Evolutionary conservation across 1,140 invertebrate species (phyloP), one percentile per base, ranked within the genome.

Genomic region (Zaprionus ornatus): DNA sequence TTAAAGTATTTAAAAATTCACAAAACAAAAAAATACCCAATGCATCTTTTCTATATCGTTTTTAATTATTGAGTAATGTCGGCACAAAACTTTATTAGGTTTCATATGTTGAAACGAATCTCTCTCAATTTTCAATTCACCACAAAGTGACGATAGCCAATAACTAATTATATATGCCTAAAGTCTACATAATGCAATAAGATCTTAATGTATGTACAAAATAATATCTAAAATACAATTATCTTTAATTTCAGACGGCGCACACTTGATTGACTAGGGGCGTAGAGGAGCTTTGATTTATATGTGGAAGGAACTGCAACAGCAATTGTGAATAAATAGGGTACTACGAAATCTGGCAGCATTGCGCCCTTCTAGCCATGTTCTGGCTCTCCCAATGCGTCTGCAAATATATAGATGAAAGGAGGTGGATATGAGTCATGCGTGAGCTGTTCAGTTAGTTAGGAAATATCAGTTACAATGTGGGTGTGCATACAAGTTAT

Each of bases 391-490:
- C 90, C 82, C 84, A 91, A 83, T 82, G 75, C 74, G 79, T 91
- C 90, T 91, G 90, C 57, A 91, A 91, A 91, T 91, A 91, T 78
- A 91, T 86, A 81, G 86, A 90, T 87, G 84, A 84, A 42, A 88
- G 71, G 82, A 77, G 80, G 79, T 32, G 29, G 29, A 32, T 32
- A 71, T 86, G 80, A 86, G 83, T 86, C 76, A 61, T 66, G 83
- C 67, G 54, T 52, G 52, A 59, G 54, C 67, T 71, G 25, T 29
- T 55, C 4, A 62, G 32, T 60, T 71, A 75, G 54, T 66, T 52
- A 17, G 6, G 59, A 13, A 42, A 32, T 59, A 66, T 40, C 48
- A 52, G 27, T 66, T 59, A 32, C 29, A 32, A 35, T 1, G 48
- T 32, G 23, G 29, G 19, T 32, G 37, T 63, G n/a, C 13, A 54